phyloP scores from a whole-genome alignment of 2,113 vertebrate species.

The Zootoca vivipara region DNA sequence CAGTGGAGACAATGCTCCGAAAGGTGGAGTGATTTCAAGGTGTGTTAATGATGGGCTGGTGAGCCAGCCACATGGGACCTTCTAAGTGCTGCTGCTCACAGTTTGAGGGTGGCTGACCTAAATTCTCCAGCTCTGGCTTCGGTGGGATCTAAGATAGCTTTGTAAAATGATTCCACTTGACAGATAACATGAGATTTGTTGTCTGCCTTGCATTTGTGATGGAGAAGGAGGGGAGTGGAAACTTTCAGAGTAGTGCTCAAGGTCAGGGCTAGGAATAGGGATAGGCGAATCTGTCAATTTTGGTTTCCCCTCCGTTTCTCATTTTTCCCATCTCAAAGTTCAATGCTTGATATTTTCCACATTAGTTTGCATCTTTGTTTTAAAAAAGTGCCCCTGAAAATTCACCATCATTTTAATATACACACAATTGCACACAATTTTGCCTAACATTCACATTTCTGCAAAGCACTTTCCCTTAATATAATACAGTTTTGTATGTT shows the following conservation, averaged over 20 bases:
- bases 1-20: neutral
- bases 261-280: conserved; percentile 3
- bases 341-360: too few relatives aligned
- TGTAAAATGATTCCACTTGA: neutral
- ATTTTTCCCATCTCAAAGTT: too few relatives aligned
- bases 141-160: neutral
- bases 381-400: too few relatives aligned
- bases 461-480: too few relatives aligned
- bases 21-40: neutral
- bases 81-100: neutral
- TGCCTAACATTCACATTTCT: too few relatives aligned
- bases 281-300: too few relatives aligned
- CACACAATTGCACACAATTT: too few relatives aligned
- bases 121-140: neutral
- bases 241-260: neutral
- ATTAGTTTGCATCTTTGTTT: too few relatives aligned
- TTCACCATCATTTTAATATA: too few relatives aligned
- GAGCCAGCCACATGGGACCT: neutral
- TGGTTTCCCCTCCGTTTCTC: too few relatives aligned
- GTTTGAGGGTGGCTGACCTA: neutral
- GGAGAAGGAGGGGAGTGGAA: neutral
- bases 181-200: neutral
- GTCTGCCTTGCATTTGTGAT: neutral
- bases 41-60: neutral
- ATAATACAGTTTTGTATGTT: too few relatives aligned